Evolutionary conservation across 2,113 vertebrate species (phyloP).

Genomic region (Carollia perspicillata): DNA sequence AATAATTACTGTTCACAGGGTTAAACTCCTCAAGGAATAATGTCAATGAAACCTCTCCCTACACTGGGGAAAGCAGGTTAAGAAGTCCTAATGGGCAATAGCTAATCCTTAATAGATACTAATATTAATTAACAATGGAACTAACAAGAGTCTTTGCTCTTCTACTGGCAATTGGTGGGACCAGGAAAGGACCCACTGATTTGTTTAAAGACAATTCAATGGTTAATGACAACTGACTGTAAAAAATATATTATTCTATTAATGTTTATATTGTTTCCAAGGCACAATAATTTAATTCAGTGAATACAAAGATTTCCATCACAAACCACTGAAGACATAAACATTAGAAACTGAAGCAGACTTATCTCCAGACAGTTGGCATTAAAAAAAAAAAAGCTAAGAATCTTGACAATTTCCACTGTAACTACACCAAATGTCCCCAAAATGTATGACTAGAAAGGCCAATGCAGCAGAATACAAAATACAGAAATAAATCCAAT

Average conservation of each 20-base stretch:
- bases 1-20: not conserved
- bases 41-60: not conserved
- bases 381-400: not conserved
- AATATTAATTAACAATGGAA: not conserved
- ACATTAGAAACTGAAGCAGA: not conserved
- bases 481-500: not conserved
- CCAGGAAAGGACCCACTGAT: not conserved
- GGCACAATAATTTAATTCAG: not conserved
- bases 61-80: not conserved
- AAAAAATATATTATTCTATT: not conserved
- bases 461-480: not conserved
- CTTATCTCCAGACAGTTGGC: not conserved
- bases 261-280: not conserved
- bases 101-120: not conserved
- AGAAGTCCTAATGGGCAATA: not conserved
- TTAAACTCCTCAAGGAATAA: not conserved
- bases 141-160: conserved; percentile 9
- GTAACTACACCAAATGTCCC: not conserved
- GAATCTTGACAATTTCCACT: conserved; percentile 20
- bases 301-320: conserved; percentile 4
- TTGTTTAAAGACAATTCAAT: not conserved
- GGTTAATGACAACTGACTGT: not conserved
- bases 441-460: not conserved
- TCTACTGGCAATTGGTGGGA: not conserved
- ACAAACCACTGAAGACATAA: conserved; percentile 1